These are phyloP conservation scores for Cheilosia grossa DNA, from an alignment of 2,888 invertebrate species.

Conservation along the genomic window DNA sequence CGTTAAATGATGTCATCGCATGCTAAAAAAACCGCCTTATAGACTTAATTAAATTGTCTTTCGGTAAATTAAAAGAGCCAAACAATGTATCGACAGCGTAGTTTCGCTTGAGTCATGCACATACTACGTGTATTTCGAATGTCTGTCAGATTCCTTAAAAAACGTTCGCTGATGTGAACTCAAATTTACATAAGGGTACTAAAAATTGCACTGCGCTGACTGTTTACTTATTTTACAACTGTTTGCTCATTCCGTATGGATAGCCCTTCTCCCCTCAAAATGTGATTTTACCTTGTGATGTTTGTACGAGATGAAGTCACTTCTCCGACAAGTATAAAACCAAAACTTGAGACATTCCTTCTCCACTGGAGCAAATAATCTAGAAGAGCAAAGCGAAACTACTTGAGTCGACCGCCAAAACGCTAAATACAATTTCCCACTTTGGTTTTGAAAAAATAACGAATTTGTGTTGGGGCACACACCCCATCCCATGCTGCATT, in stretches of 20 bases:
- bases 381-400: not conserved
- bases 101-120: not conserved
- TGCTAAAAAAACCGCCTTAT: not conserved
- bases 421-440: not conserved
- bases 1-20: not conserved
- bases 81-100: no score
- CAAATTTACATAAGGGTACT: not conserved
- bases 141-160: not conserved
- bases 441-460: slow-evolving; percentile 9
- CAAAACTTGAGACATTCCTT: no score
- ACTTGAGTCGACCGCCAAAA: slow-evolving; percentile 22
- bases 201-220: not conserved
- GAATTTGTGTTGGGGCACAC: slow-evolving; percentile 27
- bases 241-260: not conserved
- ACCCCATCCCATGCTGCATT: slow-evolving; percentile 41
- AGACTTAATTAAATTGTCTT: not conserved
- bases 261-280: not conserved
- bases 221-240: not conserved
- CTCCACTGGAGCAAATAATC: slow-evolving; percentile 40
- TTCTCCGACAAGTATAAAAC: not conserved
- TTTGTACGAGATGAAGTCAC: slow-evolving; percentile 2
- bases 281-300: not conserved
- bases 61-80: not conserved
- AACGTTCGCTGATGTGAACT: not conserved
- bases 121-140: not conserved